Evolutionary conservation across 2,113 vertebrate species (phyloP).

Genomic region (Laticauda colubrina): DNA sequence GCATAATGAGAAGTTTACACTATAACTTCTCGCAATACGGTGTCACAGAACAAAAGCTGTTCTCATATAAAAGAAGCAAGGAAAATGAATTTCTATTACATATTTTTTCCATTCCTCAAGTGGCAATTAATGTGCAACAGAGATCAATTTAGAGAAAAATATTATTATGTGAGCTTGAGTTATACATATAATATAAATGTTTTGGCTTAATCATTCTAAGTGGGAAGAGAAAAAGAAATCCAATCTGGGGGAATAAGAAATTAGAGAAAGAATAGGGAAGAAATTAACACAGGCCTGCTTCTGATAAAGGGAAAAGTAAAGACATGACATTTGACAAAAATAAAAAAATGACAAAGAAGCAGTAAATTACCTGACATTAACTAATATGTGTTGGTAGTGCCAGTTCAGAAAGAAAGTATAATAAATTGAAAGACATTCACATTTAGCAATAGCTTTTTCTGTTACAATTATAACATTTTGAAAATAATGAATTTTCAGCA

Average conservation of each 20-base stretch:
- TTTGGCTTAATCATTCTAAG: not conserved
- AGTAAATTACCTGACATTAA: constrained; percentile 25
- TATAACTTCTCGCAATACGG: not conserved
- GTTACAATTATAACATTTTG: constrained; percentile 38
- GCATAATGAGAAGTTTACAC: not conserved
- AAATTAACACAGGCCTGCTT: not conserved
- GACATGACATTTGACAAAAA: constrained; percentile 15
- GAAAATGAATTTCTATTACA: not conserved
- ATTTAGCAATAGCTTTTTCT: constrained; percentile 26
- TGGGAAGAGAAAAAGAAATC: not conserved
- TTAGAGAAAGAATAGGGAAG: not conserved
- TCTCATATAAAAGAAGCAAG: not conserved
- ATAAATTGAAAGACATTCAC: constrained; percentile 27
- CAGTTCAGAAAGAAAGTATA: constrained; percentile 29
- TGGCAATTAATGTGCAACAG: not conserved
- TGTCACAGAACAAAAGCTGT: not conserved
- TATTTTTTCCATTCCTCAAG: not conserved
- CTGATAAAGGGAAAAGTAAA: constrained; percentile 8
- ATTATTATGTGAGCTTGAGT: not conserved
- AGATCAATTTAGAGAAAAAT: not conserved
- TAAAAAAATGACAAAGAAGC: constrained; percentile 19
- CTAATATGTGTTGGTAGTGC: not conserved
- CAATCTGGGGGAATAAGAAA: not conserved
- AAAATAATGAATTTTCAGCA: constrained; percentile 24
- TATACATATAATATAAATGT: constrained; percentile 5